Percentiles rank a stretch among this genome's conserved stretches.
Evolutionary conservation across 2,797 vertebrate species (phyloP).

Genomic region (Fistularia commersonii): DNA sequence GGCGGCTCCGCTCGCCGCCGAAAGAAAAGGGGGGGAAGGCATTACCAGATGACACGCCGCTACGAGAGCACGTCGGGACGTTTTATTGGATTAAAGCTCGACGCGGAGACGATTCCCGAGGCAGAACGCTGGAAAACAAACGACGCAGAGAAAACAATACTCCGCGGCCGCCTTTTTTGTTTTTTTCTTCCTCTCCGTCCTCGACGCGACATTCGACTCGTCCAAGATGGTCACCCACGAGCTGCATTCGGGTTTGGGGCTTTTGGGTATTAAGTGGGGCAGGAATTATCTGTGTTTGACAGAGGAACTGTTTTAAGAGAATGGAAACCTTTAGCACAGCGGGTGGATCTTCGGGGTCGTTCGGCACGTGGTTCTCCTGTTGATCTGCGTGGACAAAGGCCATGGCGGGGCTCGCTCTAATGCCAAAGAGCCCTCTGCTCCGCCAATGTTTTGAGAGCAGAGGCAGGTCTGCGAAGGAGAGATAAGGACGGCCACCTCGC

Average conservation of each 20-base stretch:
- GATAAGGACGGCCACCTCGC: constrained; percentile 65
- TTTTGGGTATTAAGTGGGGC: constrained; percentile 47
- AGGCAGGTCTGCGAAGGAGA: constrained; percentile 59
- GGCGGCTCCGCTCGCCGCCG: constrained; percentile 53
- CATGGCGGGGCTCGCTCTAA: constrained; percentile 41
- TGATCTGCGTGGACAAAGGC: constrained; percentile 52
- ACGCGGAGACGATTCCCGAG: constrained; percentile 63
- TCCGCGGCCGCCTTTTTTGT: constrained; percentile 38
- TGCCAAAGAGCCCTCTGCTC: constrained; percentile 45
- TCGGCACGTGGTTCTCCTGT: constrained; percentile 35
- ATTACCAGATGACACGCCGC: constrained; percentile 59
- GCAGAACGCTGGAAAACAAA: constrained; percentile 66
- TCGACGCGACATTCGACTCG: constrained; percentile 23
- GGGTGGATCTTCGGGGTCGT: constrained; percentile 54
- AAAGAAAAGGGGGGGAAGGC: constrained; percentile 46
- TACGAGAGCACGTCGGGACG: constrained; percentile 64
- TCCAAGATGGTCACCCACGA: constrained; percentile 49
- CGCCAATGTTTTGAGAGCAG: constrained; percentile 53
- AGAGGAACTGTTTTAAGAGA: constrained; percentile 38
- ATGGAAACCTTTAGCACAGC: constrained; percentile 44
- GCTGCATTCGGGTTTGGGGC: constrained; percentile 58
- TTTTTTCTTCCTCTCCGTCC: constrained; percentile 42
- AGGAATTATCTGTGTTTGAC: constrained; percentile 50
- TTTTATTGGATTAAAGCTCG: constrained; percentile 76
- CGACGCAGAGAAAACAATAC: constrained; percentile 56